Evolutionary conservation across 2,888 invertebrate species (phyloP).

Genomic region (Melanchra persicariae): DNA sequence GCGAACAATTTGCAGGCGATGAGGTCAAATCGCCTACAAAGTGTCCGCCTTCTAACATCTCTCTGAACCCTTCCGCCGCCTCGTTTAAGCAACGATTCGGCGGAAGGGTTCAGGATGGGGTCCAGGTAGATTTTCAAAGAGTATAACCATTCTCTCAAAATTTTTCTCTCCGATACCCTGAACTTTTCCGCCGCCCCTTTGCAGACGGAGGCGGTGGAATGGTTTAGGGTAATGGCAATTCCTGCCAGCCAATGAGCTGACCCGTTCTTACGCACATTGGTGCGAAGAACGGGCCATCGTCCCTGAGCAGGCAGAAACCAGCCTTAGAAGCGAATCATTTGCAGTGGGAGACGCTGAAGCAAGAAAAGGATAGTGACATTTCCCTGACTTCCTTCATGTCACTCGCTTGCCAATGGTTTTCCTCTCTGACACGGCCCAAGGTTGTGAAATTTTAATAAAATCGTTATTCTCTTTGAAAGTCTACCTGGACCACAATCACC

Average conservation of each 20-base stretch:
- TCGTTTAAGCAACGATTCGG: neutral
- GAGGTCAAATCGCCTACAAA: neutral
- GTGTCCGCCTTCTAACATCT: neutral
- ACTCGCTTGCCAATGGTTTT: neutral
- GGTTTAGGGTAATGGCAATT: neutral
- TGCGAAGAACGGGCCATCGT: no score
- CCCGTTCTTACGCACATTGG: no score
- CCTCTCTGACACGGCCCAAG: neutral
- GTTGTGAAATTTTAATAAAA: neutral
- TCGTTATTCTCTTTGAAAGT: neutral
- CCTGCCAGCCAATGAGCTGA: neutral
- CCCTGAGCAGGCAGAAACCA: neutral
- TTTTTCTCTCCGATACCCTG: neutral
- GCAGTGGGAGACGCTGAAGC: neutral
- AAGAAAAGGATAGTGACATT: neutral
- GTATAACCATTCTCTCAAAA: neutral
- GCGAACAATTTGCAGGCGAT: neutral
- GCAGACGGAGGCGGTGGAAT: neutral
- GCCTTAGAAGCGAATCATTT: neutral
- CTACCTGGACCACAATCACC: neutral
- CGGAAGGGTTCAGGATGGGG: neutral
- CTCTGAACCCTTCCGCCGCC: neutral
- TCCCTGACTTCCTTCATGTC: neutral
- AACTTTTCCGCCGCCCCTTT: neutral
- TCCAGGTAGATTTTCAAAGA: neutral